Evolutionary conservation across 2,888 invertebrate species (phyloP), one percentile per base, ranked within the genome.

Genomic region (Eristalinus aeneus): DNA sequence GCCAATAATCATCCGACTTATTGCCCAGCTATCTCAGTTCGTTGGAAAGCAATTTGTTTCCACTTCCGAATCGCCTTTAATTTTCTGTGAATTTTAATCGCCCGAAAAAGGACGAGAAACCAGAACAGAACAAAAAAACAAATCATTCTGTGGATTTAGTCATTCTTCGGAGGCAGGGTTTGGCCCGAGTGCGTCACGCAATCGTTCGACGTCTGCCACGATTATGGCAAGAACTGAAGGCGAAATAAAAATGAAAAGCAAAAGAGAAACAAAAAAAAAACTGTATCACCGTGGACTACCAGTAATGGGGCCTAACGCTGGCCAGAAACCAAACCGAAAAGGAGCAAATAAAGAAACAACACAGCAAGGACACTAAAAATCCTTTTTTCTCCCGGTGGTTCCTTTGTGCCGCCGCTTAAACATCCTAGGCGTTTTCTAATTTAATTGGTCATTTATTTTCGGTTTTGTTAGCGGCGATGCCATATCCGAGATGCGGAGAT

Each of bases 61-160:
- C 63, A 77, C 73, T 85, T 81, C 76, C 67, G 85, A 81, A 85
- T 85, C 73, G 81, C 80, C 81, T 76, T 77, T 85, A 81, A 81
- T 77, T 81, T 81, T 77, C 72, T 76, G 85, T 85, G 81, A 85
- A 77, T 85, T 81, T 85, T 85, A 85, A 85, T 81, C 76, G 77
- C 76, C 85, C 81, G 68, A 85, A 85, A 80, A 85, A 39, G 76
- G 72, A 72, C 72, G 60, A 67, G 46, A 27, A 54, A 63, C 23
- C 56, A 27, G 22, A 63, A 11, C n/a, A 32, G n/a, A 63, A 63
- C 61, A 32, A 34, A 16, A 61, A 61, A 61, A 16, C 58, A 72
- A 72, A 81, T 69, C 81, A 76, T 77, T 56, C 72, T 46, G 77
- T 83, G 63, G 77, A 73, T 77, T 76, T 76, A 72, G 36, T 63